phyloP scores from a whole-genome alignment of 2,797 vertebrate genomes.

The Xiphophorus birchmanni region DNA sequence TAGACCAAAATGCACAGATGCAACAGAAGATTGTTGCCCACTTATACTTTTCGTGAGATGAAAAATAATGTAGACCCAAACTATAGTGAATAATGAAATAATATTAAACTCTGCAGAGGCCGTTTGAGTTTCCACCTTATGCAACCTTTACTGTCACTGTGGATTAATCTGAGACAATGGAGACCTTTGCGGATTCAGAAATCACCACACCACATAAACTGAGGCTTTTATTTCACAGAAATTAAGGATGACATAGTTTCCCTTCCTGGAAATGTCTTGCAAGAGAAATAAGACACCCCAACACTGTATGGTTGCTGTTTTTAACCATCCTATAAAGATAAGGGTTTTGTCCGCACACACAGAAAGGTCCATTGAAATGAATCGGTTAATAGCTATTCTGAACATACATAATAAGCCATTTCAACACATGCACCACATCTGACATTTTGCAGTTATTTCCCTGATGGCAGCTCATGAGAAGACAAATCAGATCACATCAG shows the following conservation, averaged over 20 bases:
- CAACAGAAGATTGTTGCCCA: background rate
- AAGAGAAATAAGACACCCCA: background rate
- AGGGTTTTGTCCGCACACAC: background rate
- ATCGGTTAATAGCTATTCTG: background rate
- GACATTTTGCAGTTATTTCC: slow-evolving; percentile 3
- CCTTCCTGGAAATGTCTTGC: background rate
- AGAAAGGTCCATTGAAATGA: background rate
- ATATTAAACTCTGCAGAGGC: background rate
- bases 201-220: background rate
- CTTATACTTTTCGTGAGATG: background rate
- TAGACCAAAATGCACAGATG: background rate
- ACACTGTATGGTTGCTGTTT: background rate
- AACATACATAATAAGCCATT: background rate
- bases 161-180: background rate
- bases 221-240: background rate
- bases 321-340: background rate
- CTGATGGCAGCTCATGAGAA: background rate
- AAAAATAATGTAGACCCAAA: background rate
- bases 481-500: background rate
- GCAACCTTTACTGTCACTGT: background rate
- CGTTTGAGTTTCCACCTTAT: background rate
- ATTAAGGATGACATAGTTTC: background rate
- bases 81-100: background rate
- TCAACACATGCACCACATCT: background rate
- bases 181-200: background rate